Evolutionary conservation across 2,888 invertebrate species (phyloP).

Genomic region (Pocota personata): DNA sequence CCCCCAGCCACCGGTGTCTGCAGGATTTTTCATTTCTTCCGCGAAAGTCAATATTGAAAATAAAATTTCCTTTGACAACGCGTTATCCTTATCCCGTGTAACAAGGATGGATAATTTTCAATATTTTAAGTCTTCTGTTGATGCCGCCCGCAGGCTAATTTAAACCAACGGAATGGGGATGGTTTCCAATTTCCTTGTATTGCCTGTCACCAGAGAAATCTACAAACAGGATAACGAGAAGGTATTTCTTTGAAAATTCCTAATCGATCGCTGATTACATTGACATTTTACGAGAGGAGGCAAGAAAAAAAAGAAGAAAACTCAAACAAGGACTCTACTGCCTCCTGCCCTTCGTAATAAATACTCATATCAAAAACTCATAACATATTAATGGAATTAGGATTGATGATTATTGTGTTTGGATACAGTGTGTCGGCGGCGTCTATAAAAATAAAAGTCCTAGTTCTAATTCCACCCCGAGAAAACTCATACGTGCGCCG

Average conservation of each 20-base stretch:
- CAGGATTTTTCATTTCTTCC: slow-evolving; percentile 68
- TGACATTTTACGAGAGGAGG: slow-evolving; percentile 21
- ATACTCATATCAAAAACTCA: slow-evolving; percentile 74
- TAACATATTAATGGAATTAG: slow-evolving; percentile 78
- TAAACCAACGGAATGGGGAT: slow-evolving; percentile 21
- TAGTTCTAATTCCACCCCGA: neutral
- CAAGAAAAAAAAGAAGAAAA: neutral
- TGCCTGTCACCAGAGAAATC: slow-evolving; percentile 42
- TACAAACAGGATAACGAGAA: slow-evolving; percentile 50
- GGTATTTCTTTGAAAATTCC: slow-evolving; percentile 69
- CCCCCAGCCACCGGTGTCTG: slow-evolving; percentile 52
- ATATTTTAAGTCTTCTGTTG: slow-evolving; percentile 73
- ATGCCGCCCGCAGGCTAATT: slow-evolving; percentile 71
- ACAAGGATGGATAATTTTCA: slow-evolving; percentile 67
- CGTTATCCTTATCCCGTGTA: slow-evolving; percentile 68
- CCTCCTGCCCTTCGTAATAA: slow-evolving; percentile 41
- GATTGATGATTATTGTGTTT: slow-evolving; percentile 83
- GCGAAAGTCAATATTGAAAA: slow-evolving; percentile 73
- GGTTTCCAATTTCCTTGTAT: slow-evolving; percentile 64
- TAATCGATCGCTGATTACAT: slow-evolving; percentile 68
- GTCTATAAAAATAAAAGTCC: slow-evolving; percentile 21
- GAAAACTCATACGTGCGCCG: slow-evolving; percentile 15
- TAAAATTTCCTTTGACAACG: slow-evolving; percentile 73
- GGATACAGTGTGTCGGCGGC: slow-evolving; percentile 76
- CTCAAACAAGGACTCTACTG: slow-evolving; percentile 23